Evolutionary conservation across 1,140 invertebrate species (phyloP).

Genomic region (Polypedilum vanderplanki): DNA sequence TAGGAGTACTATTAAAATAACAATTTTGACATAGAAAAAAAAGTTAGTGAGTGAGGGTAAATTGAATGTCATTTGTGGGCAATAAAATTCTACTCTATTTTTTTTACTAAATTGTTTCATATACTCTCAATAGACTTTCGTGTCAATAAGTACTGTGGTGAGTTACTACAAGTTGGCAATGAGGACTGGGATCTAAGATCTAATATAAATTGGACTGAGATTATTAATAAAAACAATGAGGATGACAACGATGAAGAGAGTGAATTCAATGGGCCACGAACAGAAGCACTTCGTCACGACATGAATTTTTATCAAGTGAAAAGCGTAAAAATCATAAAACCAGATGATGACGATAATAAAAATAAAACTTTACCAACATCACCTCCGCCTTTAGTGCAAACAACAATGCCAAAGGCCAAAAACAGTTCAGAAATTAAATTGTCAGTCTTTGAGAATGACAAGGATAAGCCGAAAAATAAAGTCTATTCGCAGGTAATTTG

Average conservation of each 20-base stretch:
- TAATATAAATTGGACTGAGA: neutral
- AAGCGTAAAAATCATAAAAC: slow-evolving; percentile 30
- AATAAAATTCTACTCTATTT: neutral
- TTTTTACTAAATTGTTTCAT: slow-evolving; percentile 1
- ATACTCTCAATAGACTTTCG: slow-evolving; percentile 29
- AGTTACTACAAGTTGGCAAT: slow-evolving; percentile 30
- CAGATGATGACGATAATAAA: neutral
- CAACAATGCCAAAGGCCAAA: neutral
- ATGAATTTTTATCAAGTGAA: slow-evolving; percentile 28
- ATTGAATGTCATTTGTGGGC: slow-evolving; percentile 17
- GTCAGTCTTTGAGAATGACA: neutral
- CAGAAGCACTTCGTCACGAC: slow-evolving; percentile 28
- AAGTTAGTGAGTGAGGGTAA: neutral
- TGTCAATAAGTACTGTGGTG: slow-evolving; percentile 30
- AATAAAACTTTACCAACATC: neutral
- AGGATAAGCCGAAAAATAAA: slow-evolving; percentile 29
- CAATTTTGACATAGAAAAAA: neutral
- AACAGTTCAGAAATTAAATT: neutral
- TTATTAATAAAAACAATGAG: neutral
- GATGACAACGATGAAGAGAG: neutral
- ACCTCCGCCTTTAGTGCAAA: neutral
- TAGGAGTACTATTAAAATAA: neutral
- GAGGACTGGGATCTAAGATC: slow-evolving; percentile 11
- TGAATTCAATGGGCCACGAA: slow-evolving; percentile 26
- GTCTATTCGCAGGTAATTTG: slow-evolving; percentile 31